A percentile compares a stretch with the other conserved stretches of the same genome.
Conservation (phyloP, 1,140 invertebrate genomes). For the Oryctes rhinoceros region DNA sequence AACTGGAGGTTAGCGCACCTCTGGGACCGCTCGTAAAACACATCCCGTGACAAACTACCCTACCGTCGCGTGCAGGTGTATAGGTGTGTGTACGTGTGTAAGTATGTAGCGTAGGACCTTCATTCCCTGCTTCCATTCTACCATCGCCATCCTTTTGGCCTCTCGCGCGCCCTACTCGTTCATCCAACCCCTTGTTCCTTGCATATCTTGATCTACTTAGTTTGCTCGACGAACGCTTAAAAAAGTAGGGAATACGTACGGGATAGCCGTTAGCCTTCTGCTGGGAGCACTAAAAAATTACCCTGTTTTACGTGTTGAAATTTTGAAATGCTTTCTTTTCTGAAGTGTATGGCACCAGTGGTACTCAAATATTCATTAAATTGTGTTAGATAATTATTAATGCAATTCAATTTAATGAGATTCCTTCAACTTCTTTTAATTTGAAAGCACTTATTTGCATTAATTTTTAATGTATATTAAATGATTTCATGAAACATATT, state of each 20-base stretch:
- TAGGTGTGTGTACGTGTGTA: conserved; percentile 1
- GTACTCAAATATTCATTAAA: too few species aligned
- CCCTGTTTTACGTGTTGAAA: conserved; percentile 8
- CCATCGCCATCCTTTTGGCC: not conserved
- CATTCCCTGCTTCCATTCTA: not conserved
- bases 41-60: conserved; percentile 59
- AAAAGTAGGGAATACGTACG: conserved; percentile 24
- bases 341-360: too few species aligned
- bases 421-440: too few species aligned
- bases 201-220: conserved; percentile 39
- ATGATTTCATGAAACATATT: too few species aligned
- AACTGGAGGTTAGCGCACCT: conserved; percentile 60
- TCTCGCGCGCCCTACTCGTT: conserved; percentile 2
- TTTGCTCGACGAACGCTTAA: conserved; percentile 33
- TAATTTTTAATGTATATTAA: too few species aligned
- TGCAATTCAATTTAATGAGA: too few species aligned
- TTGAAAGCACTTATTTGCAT: too few species aligned
- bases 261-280: not conserved
- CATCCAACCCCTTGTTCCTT: conserved; percentile 23
- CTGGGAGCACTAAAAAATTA: conserved; percentile 21
- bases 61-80: conserved; percentile 34
- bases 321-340: not conserved
- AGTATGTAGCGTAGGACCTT: conserved; percentile 26
- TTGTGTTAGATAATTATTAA: too few species aligned
- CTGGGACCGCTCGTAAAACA: conserved; percentile 60